Conservation (phyloP, 1,140 invertebrate species). For the Rhyacophila brunnea region DNA sequence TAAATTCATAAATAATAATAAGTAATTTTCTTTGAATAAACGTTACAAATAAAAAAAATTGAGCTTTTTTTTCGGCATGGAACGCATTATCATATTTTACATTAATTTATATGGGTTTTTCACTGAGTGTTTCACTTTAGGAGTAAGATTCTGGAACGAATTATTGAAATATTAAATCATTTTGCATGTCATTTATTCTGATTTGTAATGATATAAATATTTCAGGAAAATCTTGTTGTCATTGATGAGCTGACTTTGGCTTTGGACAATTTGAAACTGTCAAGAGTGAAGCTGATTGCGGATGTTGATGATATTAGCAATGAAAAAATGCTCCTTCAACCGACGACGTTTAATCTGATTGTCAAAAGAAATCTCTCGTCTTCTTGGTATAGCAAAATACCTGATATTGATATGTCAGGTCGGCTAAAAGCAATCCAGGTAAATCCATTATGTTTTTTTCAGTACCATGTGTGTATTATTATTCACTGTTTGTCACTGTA, state of each 20-base stretch:
- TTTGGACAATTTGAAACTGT: constrained; percentile 75
- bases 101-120: too few relatives aligned
- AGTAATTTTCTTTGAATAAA: too few relatives aligned
- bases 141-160: too few relatives aligned
- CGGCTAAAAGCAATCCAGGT: constrained; percentile 76
- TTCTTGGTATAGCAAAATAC: constrained; percentile 75
- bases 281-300: constrained; percentile 56
- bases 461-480: too few relatives aligned
- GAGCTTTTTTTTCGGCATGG: too few relatives aligned
- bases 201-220: constrained; percentile 1
- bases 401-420: constrained; percentile 82
- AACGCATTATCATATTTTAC: too few relatives aligned
- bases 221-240: constrained; percentile 62
- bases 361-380: constrained; percentile 84
- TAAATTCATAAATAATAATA: too few relatives aligned
- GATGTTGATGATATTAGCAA: constrained; percentile 38
- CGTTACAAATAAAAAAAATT: too few relatives aligned
- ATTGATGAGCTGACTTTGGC: constrained; percentile 77
- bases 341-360: constrained; percentile 75
- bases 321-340: constrained; percentile 68
- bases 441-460: constrained; percentile 36
- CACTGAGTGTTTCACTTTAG: too few relatives aligned
- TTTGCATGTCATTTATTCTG: too few relatives aligned
- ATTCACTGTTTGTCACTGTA: too few relatives aligned
- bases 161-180: too few relatives aligned